A percentile compares a stretch with the other conserved stretches of the same genome.
These are phyloP conservation scores for Rhinopithecus roxellana DNA, from an alignment of 2,113 vertebrate species.

Conservation along the genomic window DNA sequence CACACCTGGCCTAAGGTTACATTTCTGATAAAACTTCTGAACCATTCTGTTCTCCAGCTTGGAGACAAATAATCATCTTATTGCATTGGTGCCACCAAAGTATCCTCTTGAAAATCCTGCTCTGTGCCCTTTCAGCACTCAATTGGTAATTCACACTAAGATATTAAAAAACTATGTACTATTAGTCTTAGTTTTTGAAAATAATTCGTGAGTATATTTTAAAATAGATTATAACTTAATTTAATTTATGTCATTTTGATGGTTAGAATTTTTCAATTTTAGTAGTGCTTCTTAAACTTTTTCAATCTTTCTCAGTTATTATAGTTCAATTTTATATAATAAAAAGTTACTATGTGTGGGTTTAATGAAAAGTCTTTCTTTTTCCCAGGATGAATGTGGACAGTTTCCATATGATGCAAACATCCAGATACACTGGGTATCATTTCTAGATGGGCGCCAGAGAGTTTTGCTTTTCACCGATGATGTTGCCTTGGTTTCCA, in stretches of 20 bases:
- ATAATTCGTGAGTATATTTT: not conserved
- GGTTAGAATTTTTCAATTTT: not conserved
- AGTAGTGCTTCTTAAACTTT: not conserved
- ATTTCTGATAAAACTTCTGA: not conserved
- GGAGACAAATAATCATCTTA: not conserved
- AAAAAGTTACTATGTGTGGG: not conserved
- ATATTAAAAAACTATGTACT: not conserved
- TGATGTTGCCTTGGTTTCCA: conserved; percentile 93
- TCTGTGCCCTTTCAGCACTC: not conserved
- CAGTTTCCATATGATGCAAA: conserved; percentile 91
- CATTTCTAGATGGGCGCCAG: conserved; percentile 96
- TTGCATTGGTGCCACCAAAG: not conserved
- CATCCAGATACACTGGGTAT: conserved; percentile 95
- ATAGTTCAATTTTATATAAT: not conserved
- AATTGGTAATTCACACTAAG: not conserved
- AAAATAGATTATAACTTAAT: not conserved
- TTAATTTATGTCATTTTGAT: conserved; percentile 23
- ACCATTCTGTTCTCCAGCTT: not conserved
- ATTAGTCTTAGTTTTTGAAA: not conserved
- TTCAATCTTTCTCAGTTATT: not conserved
- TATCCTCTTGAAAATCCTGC: not conserved
- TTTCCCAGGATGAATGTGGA: conserved; percentile 90
- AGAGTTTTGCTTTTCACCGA: conserved; percentile 96
- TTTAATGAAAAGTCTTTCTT: conserved; percentile 11
- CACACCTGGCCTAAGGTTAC: not conserved